These are phyloP conservation scores for Drosophila borborema DNA, from an alignment of 2,888 invertebrate species.

Conservation along the genomic window DNA sequence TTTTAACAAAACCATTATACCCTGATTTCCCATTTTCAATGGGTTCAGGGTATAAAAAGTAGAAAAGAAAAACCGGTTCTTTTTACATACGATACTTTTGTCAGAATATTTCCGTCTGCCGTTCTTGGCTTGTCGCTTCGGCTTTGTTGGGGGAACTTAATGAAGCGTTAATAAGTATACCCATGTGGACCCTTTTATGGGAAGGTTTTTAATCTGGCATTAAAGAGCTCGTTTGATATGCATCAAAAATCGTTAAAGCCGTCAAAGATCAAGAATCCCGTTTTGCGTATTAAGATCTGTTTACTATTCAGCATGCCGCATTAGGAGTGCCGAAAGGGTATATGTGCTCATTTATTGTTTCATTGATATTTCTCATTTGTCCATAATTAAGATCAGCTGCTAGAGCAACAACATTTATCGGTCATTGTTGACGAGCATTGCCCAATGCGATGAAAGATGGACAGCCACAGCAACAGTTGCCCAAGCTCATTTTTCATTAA, in stretches of 20 bases:
- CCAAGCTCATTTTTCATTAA: conserved; percentile 72
- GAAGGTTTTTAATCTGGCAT: conserved; percentile 52
- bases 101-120: conserved; percentile 16
- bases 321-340: conserved; percentile 36
- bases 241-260: conserved; percentile 49
- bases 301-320: background rate
- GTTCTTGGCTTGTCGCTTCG: conserved; percentile 55
- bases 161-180: conserved; percentile 76
- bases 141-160: conserved; percentile 57
- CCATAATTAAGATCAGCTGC: conserved; percentile 66
- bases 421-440: conserved; percentile 49
- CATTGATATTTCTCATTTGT: conserved; percentile 47
- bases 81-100: conserved; percentile 48
- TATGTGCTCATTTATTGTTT: conserved; percentile 19
- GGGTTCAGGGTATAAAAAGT: no score
- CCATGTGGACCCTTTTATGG: conserved; percentile 45
- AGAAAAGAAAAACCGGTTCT: conserved; percentile 55
- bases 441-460: conserved; percentile 49
- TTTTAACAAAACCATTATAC: no score
- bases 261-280: conserved; percentile 30
- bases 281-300: conserved; percentile 14
- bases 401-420: conserved; percentile 18
- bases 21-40: no score
- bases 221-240: conserved; percentile 56
- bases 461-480: conserved; percentile 44